Conservation (phyloP, 2,888 invertebrate species). For the Exephanes ischioxanthus region DNA sequence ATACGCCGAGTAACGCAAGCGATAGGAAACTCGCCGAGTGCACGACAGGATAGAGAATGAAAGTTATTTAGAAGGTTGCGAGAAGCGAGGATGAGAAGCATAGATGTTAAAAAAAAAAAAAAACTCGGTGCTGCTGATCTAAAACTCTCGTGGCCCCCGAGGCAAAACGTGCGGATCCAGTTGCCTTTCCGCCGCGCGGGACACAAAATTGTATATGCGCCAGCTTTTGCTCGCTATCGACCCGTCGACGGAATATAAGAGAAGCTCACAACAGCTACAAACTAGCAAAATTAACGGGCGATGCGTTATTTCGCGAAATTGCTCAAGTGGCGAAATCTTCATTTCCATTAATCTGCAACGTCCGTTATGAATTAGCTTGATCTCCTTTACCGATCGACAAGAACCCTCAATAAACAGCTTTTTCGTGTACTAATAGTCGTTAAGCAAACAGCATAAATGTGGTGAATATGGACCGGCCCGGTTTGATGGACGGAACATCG, state of each 20-base stretch:
- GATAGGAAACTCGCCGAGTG: conserved; percentile 45
- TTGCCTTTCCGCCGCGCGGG: conserved; percentile 1
- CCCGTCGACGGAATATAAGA: conserved; percentile 15
- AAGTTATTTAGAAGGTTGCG: conserved; percentile 52
- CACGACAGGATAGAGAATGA: conserved; percentile 50
- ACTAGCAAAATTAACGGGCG: conserved; percentile 9
- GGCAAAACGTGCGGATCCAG: conserved; percentile 35
- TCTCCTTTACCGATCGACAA: neutral
- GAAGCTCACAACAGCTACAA: conserved; percentile 5
- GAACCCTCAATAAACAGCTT: neutral
- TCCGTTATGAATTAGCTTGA: neutral
- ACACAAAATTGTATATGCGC: conserved; percentile 28
- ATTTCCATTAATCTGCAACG: neutral
- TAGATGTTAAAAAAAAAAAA: neutral
- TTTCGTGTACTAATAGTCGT: neutral
- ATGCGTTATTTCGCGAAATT: conserved; percentile 6
- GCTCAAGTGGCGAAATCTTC: neutral
- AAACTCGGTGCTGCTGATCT: conserved; percentile 57
- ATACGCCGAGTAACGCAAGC: conserved; percentile 29
- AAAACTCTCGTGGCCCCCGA: conserved; percentile 57
- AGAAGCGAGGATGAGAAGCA: conserved; percentile 15
- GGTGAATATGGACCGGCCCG: neutral
- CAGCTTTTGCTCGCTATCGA: conserved; percentile 41
- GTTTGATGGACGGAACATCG: neutral
- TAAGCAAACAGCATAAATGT: neutral